Base-by-base conservation (phyloP, 2,113 vertebrate species). In the Vireo altiloquus region DNA sequence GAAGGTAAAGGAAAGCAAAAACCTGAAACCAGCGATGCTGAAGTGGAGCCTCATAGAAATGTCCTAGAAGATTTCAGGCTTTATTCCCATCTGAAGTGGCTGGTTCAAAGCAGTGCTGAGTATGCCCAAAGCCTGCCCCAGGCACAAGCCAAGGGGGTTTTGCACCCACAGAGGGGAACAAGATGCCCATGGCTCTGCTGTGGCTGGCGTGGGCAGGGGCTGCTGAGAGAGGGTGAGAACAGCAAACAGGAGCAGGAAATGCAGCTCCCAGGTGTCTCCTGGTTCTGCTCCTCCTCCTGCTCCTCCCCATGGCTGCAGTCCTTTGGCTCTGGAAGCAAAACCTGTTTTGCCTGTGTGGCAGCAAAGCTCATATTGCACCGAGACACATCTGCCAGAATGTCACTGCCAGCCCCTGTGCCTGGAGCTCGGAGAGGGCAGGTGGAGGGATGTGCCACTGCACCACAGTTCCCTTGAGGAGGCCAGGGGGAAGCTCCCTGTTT, bases 231-330 rank as follows among this genome's bases (percentile, higher is more conserved):
- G 89, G 57, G 35, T 44, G 72, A 83, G 92, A 93, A 89, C 54
- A 54, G 72, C 11, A 1, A 85, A 57, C 21, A 75, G 23, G 79
- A 88, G 87, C 40, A 53, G 75, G 23, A 53, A 71, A 89, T 68
- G 15, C 89, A 94, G 54, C 59, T 86, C 88, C 66, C 94, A 92
- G 94, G 94, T 95, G 88, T 57, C 86, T 81, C 52, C 83, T 52
- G 80, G 10, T 52, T 56, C 94, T 95, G 60, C 83, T 96, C 95
- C 94, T 96, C 92, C 95, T 96, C 60, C 91, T 71, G 86, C 94
- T 94, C 96, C 95, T 96, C 95, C 95, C 72, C 10, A 1, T 71
- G 86, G 56, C 96, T 78, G 86, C 80, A 56, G 72, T 89, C 60
- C 69, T 92, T 95, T 94, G 96, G 94, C 96, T 94, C 83, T 71